A percentile compares a stretch with the other conserved stretches of the same genome.
Conservation (phyloP, 1,140 invertebrate genomes). For the Euglossa dilemma region DNA sequence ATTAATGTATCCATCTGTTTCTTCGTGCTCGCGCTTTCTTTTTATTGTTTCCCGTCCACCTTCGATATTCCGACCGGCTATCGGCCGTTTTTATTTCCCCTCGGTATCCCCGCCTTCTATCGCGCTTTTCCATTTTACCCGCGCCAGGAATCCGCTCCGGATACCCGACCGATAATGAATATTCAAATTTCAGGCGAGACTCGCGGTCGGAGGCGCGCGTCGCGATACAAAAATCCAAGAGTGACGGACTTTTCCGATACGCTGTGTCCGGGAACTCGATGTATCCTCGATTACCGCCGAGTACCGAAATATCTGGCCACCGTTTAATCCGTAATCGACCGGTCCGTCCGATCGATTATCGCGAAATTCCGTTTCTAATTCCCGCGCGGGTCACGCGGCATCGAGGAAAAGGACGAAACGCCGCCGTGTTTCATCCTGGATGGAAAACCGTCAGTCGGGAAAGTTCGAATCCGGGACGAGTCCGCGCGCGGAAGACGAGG, state of each 20-base stretch:
- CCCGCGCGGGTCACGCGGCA: no score
- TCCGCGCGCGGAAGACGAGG: no score
- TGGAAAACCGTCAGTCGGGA: not conserved
- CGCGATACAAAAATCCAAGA: constrained; percentile 35
- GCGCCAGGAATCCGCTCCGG: constrained; percentile 6
- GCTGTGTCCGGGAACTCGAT: not conserved
- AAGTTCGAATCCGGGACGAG: not conserved
- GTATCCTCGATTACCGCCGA: not conserved
- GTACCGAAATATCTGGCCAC: not conserved
- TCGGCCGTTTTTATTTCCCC: constrained; percentile 4
- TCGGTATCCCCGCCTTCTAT: not conserved
- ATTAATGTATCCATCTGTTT: constrained; percentile 54
- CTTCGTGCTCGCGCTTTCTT: constrained; percentile 41
- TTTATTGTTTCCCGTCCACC: constrained; percentile 36
- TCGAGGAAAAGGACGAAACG: not conserved
- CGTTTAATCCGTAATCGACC: not conserved
- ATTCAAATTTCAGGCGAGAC: constrained; percentile 42
- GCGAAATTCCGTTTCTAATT: not conserved
- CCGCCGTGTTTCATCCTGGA: no score
- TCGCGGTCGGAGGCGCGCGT: not conserved
- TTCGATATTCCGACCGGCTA: not conserved
- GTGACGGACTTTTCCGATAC: constrained; percentile 10
- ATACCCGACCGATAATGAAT: constrained; percentile 41
- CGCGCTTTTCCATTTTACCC: constrained; percentile 29
- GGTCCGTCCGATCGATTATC: not conserved